A percentile compares a stretch with the other conserved stretches of the same genome.
phyloP scores from a whole-genome alignment of 35 echinoderm and acorn worm genomes.

The Eucidaris tribuloides region DNA sequence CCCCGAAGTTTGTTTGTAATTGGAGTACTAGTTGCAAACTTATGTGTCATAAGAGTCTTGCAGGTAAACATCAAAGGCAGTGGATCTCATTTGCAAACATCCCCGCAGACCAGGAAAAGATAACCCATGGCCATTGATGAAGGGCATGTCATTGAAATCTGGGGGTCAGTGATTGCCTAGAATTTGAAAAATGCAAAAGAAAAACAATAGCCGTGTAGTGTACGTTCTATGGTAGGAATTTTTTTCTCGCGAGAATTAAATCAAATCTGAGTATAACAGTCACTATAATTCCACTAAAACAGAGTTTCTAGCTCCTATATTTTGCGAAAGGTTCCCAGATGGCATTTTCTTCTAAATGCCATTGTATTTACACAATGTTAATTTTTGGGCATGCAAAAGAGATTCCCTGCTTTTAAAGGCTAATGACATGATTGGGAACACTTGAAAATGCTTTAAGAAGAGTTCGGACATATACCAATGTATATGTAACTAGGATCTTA shows the following conservation, averaged over 20 bases:
- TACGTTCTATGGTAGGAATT: neutral
- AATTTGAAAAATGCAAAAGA: neutral
- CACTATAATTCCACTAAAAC: neutral
- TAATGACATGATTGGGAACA: too few relatives aligned
- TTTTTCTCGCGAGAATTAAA: neutral
- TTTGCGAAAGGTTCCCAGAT: too few relatives aligned
- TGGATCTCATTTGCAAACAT: neutral
- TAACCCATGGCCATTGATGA: neutral
- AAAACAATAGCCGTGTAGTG: neutral
- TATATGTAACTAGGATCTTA: too few relatives aligned
- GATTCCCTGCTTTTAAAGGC: too few relatives aligned
- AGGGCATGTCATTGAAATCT: neutral
- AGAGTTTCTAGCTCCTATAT: neutral
- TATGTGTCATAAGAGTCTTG: neutral
- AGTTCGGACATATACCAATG: too few relatives aligned
- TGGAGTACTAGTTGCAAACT: neutral
- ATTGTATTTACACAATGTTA: too few relatives aligned
- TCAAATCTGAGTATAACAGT: neutral
- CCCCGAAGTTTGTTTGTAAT: neutral
- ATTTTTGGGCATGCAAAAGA: too few relatives aligned
- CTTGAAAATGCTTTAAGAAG: too few relatives aligned
- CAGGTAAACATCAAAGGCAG: neutral
- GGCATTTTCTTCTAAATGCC: too few relatives aligned
- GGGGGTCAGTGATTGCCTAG: neutral
- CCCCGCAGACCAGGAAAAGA: neutral